Evolutionary conservation across 1,140 invertebrate genomes (phyloP).

Genomic region (Meteorus sp.): DNA sequence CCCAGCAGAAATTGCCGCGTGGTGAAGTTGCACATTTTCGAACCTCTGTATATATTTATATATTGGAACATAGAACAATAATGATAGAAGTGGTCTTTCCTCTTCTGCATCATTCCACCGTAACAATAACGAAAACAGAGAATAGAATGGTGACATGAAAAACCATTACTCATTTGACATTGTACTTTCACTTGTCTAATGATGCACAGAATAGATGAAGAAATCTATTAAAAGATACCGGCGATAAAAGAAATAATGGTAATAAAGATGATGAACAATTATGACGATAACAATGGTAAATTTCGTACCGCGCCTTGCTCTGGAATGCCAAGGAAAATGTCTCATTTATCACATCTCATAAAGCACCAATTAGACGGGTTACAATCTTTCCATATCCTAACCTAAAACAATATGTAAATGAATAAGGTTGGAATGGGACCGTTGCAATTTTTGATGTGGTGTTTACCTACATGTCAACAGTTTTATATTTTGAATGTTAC

Average conservation of each 20-base stretch:
- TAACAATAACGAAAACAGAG: slow-evolving; percentile 15
- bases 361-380: neutral
- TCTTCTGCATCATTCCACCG: slow-evolving; percentile 23
- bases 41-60: neutral
- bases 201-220: neutral
- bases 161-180: neutral
- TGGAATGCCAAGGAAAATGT: slow-evolving; percentile 32
- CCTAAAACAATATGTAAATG: neutral
- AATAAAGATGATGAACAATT: slow-evolving; percentile 28
- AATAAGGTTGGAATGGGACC: no score
- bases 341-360: neutral
- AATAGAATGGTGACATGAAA: neutral
- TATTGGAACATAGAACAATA: neutral
- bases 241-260: slow-evolving; percentile 2
- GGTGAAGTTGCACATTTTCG: neutral
- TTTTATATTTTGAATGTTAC: no score
- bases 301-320: slow-evolving; percentile 28
- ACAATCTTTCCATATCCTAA: neutral
- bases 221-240: no score
- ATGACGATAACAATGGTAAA: slow-evolving; percentile 24
- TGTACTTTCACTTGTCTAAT: neutral
- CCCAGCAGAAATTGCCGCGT: neutral
- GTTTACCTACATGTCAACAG: neutral
- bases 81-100: neutral
- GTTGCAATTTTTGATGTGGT: neutral